Evolutionary conservation across 1,140 invertebrate species (phyloP).

Genomic region (Globodera ellingtonae): DNA sequence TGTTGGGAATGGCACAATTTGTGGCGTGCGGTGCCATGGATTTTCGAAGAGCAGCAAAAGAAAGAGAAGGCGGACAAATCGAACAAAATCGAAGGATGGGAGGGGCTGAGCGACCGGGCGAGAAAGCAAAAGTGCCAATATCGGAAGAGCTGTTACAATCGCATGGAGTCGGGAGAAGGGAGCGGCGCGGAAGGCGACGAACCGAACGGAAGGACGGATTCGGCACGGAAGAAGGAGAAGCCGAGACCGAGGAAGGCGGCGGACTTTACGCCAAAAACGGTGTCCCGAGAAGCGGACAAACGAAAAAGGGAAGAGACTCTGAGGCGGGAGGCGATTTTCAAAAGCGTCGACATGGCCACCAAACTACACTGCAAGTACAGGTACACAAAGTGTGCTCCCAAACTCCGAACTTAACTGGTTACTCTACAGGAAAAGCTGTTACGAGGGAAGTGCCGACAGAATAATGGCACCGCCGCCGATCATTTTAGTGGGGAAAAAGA

Average conservation of each 20-base stretch:
- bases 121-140: constrained; percentile 32
- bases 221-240: not conserved
- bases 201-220: not conserved
- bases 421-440: constrained; percentile 4
- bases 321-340: not conserved
- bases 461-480: constrained; percentile 1
- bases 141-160: constrained; percentile 37
- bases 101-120: not conserved
- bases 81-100: not conserved
- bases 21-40: not conserved
- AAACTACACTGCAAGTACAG: constrained; percentile 6
- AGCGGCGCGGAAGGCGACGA: not conserved
- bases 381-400: not conserved
- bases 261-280: not conserved
- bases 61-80: not conserved
- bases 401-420: too few relatives aligned
- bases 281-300: not conserved
- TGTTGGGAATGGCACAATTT: not conserved
- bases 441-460: not conserved
- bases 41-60: not conserved
- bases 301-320: constrained; percentile 1
- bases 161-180: not conserved
- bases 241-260: not conserved
- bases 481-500: not conserved
- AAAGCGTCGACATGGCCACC: not conserved